Base-by-base conservation (phyloP, 2,113 vertebrate genomes). In the Oenanthe oenanthe region DNA sequence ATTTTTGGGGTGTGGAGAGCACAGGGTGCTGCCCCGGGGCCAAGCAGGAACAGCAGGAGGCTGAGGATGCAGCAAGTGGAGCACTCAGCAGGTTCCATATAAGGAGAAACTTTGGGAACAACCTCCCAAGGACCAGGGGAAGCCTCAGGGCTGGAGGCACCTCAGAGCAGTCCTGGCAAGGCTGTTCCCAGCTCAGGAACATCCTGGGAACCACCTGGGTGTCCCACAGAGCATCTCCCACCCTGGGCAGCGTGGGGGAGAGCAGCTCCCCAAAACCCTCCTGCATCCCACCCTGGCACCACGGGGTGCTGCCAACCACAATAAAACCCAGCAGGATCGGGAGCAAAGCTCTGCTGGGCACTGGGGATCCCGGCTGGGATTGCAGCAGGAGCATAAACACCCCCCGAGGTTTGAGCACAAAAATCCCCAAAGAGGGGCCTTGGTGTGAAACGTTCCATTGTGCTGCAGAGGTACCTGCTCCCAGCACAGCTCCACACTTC, bases 91-190 rank as follows among this genome's bases (percentile, higher is more conserved):
- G 4, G 85, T 88, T 83, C 95, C 93, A 92, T 96, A 95, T 96
- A 95, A 93, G 94, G 95, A 96, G 94, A 97, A 95, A 93, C 85
- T 90, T 36, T 1, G 3, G 65, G 88, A 95, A 77, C 38, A 47
- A 70, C 71, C 94, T 93, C 89, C 77, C 54, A 2, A 28, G 81
- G 53, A 32, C 38, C 7, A 62, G 24, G 43, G 87, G 88, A n/a
- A 93, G 38, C 87, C 47, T 89, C 89, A 4, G 0, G 4, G 66
- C 40, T 3, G 3, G 81, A 65, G 70, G 34, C 32, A n/a, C 36
- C 42, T 24, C 9, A 16, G 85, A 26, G 25, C 17, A 74, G 67
- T 1, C 67, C 1, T 0, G 71, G 83, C 83, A 47, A 22, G 58
- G 80, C 68, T 12, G 3, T 1, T 38, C 63, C 1, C 15, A 66